Evolutionary conservation across 2,888 invertebrate genomes (phyloP).

Genomic region (Orthonychiurus folsomi): DNA sequence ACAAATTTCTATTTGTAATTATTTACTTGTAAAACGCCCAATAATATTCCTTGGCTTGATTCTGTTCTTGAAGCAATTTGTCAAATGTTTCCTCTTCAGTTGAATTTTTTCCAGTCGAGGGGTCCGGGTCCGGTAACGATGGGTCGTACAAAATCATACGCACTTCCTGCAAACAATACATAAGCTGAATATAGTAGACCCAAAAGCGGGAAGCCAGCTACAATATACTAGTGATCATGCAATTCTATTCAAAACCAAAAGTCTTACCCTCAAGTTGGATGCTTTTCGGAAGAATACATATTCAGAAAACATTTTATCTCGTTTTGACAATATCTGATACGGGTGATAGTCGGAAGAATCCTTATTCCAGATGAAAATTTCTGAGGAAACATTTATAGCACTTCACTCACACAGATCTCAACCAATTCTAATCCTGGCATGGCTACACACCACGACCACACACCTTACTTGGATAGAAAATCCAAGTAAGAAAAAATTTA

Average conservation of each 20-base stretch:
- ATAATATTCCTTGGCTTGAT: not conserved
- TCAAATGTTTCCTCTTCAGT: not conserved
- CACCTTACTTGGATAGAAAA: no score
- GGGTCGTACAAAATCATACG: not conserved
- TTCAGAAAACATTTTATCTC: not conserved
- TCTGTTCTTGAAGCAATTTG: not conserved
- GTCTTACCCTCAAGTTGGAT: not conserved
- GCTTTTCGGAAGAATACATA: not conserved
- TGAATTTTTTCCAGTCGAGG: not conserved
- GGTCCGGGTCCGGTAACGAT: not conserved
- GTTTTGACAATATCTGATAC: not conserved
- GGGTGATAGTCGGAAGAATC: not conserved
- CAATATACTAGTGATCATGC: no score
- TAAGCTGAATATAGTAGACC: not conserved
- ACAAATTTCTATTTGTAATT: not conserved
- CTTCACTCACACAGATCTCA: no score
- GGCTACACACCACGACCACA: no score
- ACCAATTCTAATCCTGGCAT: no score
- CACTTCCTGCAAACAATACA: not conserved
- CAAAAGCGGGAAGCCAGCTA: no score
- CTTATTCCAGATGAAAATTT: not conserved
- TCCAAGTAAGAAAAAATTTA: no score
- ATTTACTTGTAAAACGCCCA: not conserved
- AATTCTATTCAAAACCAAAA: no score
- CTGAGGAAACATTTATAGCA: not conserved